Evolutionary conservation across 2,797 vertebrate genomes (phyloP).

Genomic region (Morelia viridis): DNA sequence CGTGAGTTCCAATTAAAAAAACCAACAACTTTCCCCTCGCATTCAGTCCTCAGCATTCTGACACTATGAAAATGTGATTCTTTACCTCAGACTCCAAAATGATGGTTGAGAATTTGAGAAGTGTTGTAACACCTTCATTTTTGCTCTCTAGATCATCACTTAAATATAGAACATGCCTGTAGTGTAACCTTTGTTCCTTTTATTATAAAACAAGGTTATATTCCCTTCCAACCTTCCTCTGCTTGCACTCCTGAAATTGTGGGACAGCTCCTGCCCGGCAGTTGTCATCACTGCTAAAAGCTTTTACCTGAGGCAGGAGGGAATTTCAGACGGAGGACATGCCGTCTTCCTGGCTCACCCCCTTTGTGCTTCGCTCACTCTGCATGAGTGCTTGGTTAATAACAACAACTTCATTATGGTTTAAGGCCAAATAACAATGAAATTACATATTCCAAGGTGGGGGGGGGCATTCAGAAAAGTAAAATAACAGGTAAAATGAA

Average conservation of each 20-base stretch:
- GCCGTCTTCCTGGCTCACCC: background rate
- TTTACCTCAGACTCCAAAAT: background rate
- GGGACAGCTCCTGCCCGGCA: conserved; percentile 65
- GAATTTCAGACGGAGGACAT: background rate
- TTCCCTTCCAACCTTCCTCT: background rate
- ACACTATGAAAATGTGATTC: background rate
- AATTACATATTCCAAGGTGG: background rate
- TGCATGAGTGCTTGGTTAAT: background rate
- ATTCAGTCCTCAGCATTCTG: background rate
- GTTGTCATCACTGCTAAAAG: accelerated
- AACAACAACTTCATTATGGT: background rate
- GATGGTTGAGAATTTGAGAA: background rate
- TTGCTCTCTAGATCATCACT: background rate
- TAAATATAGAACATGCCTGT: background rate
- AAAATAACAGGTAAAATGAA: background rate
- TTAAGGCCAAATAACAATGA: background rate
- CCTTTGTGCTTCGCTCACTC: background rate
- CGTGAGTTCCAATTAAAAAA: background rate
- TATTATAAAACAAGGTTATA: background rate
- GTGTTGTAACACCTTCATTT: background rate
- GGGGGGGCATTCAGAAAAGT: background rate
- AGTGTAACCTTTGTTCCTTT: background rate
- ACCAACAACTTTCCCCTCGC: background rate
- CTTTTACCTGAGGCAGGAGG: background rate
- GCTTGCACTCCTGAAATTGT: conserved; percentile 62